Evolutionary conservation across 2,888 invertebrate genomes (phyloP).

Genomic region (Prionchulus punctatus): DNA sequence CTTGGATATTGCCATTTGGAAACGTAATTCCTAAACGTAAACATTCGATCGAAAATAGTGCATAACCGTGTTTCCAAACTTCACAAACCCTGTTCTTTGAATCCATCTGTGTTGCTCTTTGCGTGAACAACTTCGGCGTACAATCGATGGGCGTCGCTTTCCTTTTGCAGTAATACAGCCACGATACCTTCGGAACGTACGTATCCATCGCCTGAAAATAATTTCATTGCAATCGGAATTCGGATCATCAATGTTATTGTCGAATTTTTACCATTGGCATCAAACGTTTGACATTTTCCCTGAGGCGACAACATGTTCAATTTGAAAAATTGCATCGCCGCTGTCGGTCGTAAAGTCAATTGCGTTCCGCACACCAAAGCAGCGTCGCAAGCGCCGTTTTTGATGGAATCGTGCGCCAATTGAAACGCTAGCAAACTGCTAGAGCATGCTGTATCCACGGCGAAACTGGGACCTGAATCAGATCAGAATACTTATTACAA

Average conservation of each 20-base stretch:
- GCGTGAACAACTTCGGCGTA: conserved; percentile 49
- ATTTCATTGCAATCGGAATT: too few species aligned
- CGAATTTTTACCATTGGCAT: conserved; percentile 55
- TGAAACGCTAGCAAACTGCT: conserved; percentile 66
- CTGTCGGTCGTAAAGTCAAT: conserved; percentile 65
- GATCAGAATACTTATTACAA: too few species aligned
- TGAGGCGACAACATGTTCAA: conserved; percentile 74
- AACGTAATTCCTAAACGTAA: conserved; percentile 28
- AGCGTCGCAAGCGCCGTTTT: conserved; percentile 68
- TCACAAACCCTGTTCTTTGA: conserved; percentile 75
- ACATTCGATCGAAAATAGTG: too few species aligned
- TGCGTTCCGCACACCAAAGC: conserved; percentile 82
- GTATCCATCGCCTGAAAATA: conserved; percentile 25
- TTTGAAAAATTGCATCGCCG: conserved; percentile 72
- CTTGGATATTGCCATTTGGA: conserved; percentile 48
- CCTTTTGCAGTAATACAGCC: conserved; percentile 27
- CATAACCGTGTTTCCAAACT: too few species aligned
- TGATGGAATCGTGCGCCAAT: conserved; percentile 44
- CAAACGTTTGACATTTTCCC: conserved; percentile 80
- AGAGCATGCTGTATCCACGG: conserved; percentile 91
- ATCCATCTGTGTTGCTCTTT: conserved; percentile 78
- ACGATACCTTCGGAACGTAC: conserved; percentile 30
- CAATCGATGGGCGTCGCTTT: conserved; percentile 24
- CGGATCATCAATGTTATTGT: too few species aligned
- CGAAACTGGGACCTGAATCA: conserved; percentile 63